phyloP scores from a whole-genome alignment of 35 echinoderm and acorn worm genomes.

The Stichopus chloronotus region DNA sequence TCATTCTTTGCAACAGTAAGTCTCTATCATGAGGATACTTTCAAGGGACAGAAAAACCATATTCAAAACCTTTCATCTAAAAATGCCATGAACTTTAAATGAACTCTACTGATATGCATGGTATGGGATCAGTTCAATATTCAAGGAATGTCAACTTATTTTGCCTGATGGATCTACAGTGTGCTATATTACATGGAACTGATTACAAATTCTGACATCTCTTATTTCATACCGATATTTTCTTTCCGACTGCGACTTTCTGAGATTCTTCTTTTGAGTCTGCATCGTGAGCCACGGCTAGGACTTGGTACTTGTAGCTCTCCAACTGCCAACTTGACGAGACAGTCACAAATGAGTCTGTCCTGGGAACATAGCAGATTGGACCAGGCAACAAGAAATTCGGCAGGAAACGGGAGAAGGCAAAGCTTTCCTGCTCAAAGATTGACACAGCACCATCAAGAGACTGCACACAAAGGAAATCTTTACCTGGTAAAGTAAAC shows the following conservation, averaged over 20 bases:
- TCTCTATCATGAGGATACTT: too few relatives aligned
- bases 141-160: too few relatives aligned
- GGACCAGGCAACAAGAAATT: constrained; percentile 94
- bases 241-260: constrained; percentile 84
- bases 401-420: constrained; percentile 94
- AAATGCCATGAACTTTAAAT: too few relatives aligned
- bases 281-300: constrained; percentile 87
- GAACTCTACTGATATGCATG: too few relatives aligned
- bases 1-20: too few relatives aligned
- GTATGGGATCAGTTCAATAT: too few relatives aligned
- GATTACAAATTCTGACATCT: background rate
- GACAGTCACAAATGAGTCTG: constrained; percentile 93
- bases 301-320: constrained; percentile 94
- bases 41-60: too few relatives aligned
- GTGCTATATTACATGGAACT: too few relatives aligned
- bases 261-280: constrained; percentile 92
- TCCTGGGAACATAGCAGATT: constrained; percentile 78
- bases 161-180: too few relatives aligned
- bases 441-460: constrained; percentile 97
- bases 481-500: constrained; percentile 70
- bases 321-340: constrained; percentile 96
- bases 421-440: constrained; percentile 98
- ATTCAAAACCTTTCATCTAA: too few relatives aligned
- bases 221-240: constrained; percentile 67
- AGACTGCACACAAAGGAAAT: constrained; percentile 95